Evolutionary conservation across 2,113 vertebrate genomes (phyloP), one percentile per base, ranked within the genome.

Genomic region (Scomber scombrus): DNA sequence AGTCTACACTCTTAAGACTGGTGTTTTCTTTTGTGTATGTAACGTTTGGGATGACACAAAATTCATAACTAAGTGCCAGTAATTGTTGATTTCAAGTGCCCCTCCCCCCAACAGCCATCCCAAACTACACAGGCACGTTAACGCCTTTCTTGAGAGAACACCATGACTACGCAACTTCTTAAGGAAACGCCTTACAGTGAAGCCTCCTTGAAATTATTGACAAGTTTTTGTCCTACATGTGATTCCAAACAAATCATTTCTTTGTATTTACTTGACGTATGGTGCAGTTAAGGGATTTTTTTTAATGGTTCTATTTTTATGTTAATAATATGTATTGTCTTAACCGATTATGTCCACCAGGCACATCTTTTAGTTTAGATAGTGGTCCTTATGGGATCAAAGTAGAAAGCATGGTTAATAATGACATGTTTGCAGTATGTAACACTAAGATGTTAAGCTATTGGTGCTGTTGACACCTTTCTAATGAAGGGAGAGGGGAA

Each of bases 171-270:
- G 71, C 21, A 26, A 46, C 51, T 26, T 34, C 5, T 46, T 45
- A 40, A 34, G 31, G 29, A 29, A 62, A 81, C 57, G 68, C 78
- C 81, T 82, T 84, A 65, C 15, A 63, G 61, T 14, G 57, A 71
- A 62, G 46, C 58, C 23, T 79, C n/a, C 6, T 71, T 70, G 52
- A 50, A 31, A 18, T 45, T 1, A 47, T 78, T 66, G 55, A 43
- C 43, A 67, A 71, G 47, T 11, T 66, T 43, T 58, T n/a, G 26
- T 81, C 1, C 29, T 69, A 63, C 13, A 57, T 16, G 19, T 6
- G 15, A 66, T 66, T 21, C 4, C 11, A 65, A 45, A 46, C 46
- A 6, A 10, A 70, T 0, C 8, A 21, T 61, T 58, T 49, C 40
- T 12, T 57, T 71, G 2, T 49, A 14, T 29, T 45, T 74, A 4